These are phyloP conservation scores for Montipora cactus DNA, from an alignment of 64 coral and sea anemone genomes.

Conservation along the genomic window DNA sequence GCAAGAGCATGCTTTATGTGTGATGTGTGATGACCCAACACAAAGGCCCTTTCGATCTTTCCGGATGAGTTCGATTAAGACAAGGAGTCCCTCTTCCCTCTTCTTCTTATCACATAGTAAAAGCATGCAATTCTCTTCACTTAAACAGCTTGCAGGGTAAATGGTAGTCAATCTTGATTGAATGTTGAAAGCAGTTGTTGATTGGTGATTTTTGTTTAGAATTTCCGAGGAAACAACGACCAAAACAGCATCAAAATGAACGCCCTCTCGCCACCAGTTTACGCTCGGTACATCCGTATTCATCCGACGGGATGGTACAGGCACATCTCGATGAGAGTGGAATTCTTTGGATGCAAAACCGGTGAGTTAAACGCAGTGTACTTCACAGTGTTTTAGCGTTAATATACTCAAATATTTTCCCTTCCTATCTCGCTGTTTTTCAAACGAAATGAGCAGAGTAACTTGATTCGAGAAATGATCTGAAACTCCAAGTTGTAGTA, in stretches of 20 bases:
- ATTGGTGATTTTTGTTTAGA: conserved; percentile 45
- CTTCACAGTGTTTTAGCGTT: too few relatives aligned
- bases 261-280: conserved; percentile 69
- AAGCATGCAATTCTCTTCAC: neutral
- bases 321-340: conserved; percentile 84
- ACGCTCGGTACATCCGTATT: conserved; percentile 74
- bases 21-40: too few relatives aligned
- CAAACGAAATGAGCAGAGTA: too few relatives aligned
- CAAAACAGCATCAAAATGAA: conserved; percentile 80
- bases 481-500: too few relatives aligned
- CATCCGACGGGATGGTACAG: conserved; percentile 71
- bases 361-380: conserved; percentile 44
- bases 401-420: too few relatives aligned
- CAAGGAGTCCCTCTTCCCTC: too few relatives aligned
- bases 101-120: too few relatives aligned
- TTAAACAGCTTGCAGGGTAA: neutral
- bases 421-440: too few relatives aligned
- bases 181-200: neutral
- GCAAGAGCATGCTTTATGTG: too few relatives aligned
- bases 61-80: too few relatives aligned
- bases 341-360: conserved; percentile 82
- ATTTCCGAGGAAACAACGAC: conserved; percentile 90
- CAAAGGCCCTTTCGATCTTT: too few relatives aligned
- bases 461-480: too few relatives aligned
- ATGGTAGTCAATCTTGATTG: neutral